Evolutionary conservation across 1,140 invertebrate species (phyloP).

Genomic region (Drosophila varians): DNA sequence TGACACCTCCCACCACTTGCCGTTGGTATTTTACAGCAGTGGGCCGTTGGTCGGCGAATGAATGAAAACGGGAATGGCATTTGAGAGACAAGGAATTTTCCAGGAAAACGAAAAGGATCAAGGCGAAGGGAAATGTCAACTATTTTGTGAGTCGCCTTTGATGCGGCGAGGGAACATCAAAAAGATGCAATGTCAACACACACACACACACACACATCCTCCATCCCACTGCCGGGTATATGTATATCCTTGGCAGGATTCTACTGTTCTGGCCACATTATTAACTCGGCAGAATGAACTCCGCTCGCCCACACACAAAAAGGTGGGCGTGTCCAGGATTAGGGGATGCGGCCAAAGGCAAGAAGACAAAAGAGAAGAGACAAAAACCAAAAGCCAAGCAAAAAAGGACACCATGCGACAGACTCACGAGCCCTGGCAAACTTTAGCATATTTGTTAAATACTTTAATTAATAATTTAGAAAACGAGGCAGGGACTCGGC

Average conservation of each 20-base stretch:
- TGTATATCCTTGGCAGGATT: conserved; percentile 1
- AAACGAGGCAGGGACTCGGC: conserved; percentile 3
- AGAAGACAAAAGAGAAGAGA: conserved; percentile 1
- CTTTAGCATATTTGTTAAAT: conserved; percentile 80
- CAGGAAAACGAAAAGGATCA: conserved; percentile 2
- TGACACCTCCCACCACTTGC: background rate
- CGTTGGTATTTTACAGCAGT: conserved; percentile 20
- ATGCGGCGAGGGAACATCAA: conserved; percentile 68
- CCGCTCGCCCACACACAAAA: conserved; percentile 7
- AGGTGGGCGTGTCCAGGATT: conserved; percentile 23
- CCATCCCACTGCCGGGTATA: background rate
- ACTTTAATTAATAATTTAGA: conserved; percentile 81
- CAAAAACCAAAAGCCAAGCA: background rate
- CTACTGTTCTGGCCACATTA: conserved; percentile 59
- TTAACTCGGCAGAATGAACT: conserved; percentile 75
- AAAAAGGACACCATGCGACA: background rate
- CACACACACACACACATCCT: conserved; percentile 1
- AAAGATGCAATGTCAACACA: conserved; percentile 72
- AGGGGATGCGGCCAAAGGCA: conserved; percentile 1
- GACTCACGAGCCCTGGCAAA: conserved; percentile 54
- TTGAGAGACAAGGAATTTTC: conserved; percentile 23
- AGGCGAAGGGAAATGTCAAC: conserved; percentile 40
- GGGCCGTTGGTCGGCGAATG: conserved; percentile 6
- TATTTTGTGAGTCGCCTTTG: conserved; percentile 64
- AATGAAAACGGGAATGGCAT: conserved; percentile 20